Evolutionary conservation across 1,140 invertebrate species (phyloP), one percentile per base, ranked within the genome.

Genomic region (Onthophagus taurus): DNA sequence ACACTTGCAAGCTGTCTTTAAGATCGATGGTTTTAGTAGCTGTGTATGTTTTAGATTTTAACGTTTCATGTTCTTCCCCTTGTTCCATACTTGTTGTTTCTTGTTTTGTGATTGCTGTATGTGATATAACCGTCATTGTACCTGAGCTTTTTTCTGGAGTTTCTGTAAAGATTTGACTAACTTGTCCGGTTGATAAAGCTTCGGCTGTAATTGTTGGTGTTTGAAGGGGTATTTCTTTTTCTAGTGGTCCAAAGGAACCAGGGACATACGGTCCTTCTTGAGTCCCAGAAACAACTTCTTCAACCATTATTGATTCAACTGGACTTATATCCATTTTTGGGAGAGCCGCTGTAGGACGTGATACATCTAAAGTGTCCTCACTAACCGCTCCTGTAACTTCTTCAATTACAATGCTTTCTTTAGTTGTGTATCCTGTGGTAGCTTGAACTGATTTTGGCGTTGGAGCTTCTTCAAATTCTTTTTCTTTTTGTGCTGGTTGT

Each of bases 231-330:
- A 59, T 48, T 39, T 55, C 62, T 24, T 33, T 23, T 23, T 41
- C 41, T 14, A 30, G n/a, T n/a, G 53, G 44, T 6, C 85, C 81
- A 51, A 85, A 79, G 38, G 82, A 54, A 66, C 84, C 80, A 2
- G 83, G 81, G 57, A 82, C 77, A 59, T 85, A 83, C 65, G 84
- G 85, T 6, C 75, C 75, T 16, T 81, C 78, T 65, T 82, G 82
- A 47, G 76, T 76, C 63, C 81, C 79, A 9, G 76, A 52, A 55
- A 75, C 68, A 29, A 81, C 70, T 72, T 85, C 80, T 52, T 76
- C 76, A 7, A 85, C 59, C 45, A 73, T 58, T 35, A 85, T 20
- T 16, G 78, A 68, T 65, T 83, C 77, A 11, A 71, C 60, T 41
- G 76, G 55, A 49, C 73, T 71, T 18, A 83, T 65, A 45, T 77